Conservation (phyloP, 2,888 invertebrate genomes). For the Latrodectus hesperus region DNA sequence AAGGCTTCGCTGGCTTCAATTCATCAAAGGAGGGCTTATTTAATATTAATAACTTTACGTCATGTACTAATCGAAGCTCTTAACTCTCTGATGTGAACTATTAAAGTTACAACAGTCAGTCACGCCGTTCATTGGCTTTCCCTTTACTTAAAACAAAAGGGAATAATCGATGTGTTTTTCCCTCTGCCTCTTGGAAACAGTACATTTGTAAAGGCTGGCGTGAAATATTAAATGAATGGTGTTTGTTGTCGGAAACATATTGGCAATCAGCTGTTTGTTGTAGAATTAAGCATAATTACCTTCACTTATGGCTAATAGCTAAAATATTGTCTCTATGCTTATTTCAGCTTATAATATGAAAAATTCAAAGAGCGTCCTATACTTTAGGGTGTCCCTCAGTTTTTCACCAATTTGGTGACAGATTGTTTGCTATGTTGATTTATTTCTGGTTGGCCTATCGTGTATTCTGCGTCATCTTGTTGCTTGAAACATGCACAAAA, state of each 20-base stretch:
- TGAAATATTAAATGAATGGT: not conserved
- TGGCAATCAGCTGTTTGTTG: not conserved
- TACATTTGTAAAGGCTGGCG: not conserved
- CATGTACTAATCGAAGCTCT: conserved; percentile 43
- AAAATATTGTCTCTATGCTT: too few species aligned
- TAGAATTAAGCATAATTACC: not conserved
- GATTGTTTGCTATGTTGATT: too few species aligned
- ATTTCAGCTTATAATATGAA: too few species aligned
- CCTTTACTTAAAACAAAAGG: conserved; percentile 20
- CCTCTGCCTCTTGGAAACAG: not conserved
- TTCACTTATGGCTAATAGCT: too few species aligned
- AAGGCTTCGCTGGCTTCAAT: conserved; percentile 19
- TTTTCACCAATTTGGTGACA: too few species aligned
- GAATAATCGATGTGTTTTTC: conserved; percentile 28
- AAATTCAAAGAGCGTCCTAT: too few species aligned
- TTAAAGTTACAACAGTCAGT: conserved; percentile 39
- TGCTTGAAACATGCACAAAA: too few species aligned
- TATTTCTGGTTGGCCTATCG: too few species aligned
- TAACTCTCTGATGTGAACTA: conserved; percentile 31
- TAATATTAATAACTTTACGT: conserved; percentile 51
- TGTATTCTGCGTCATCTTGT: too few species aligned
- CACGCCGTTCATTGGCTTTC: conserved; percentile 24
- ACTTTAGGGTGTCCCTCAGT: too few species aligned
- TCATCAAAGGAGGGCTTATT: conserved; percentile 49
- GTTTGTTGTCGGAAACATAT: not conserved